phyloP scores from a whole-genome alignment of 2,888 invertebrate genomes.

The Synergus gifuensis region DNA sequence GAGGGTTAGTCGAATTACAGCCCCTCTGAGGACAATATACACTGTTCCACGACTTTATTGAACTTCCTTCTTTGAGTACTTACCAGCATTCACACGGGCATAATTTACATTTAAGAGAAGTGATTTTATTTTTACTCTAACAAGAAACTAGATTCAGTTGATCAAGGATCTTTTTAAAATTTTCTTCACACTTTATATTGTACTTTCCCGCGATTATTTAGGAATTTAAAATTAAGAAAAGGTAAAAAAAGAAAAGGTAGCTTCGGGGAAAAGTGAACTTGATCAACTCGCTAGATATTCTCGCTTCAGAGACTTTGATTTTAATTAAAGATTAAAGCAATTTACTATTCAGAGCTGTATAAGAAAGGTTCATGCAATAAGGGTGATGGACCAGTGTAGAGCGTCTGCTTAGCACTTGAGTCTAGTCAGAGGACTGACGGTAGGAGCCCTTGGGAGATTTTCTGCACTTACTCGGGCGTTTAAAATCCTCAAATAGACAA shows the following conservation, averaged over 20 bases:
- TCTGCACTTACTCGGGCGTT: background rate
- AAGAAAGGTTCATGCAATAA: background rate
- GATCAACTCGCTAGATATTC: background rate
- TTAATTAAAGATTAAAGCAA: background rate
- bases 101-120: conserved; percentile 6
- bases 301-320: background rate
- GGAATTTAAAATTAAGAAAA: background rate
- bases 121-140: background rate
- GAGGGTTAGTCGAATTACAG: conserved; percentile 52
- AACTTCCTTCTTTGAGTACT: conserved; percentile 12
- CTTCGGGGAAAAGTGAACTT: background rate
- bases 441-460: background rate
- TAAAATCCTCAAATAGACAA: conserved; percentile 16
- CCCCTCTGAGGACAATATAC: conserved; percentile 57
- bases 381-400: background rate
- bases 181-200: background rate
- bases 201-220: no score
- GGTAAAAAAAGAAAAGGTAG: background rate
- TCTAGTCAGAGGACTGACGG: background rate
- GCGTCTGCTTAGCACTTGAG: conserved; percentile 1
- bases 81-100: conserved; percentile 9
- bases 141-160: background rate
- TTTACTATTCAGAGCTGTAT: background rate
- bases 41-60: background rate
- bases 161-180: background rate